Evolutionary conservation across 2,888 invertebrate genomes (phyloP), one percentile per base, ranked within the genome.

Genomic region (Patella caerulea): DNA sequence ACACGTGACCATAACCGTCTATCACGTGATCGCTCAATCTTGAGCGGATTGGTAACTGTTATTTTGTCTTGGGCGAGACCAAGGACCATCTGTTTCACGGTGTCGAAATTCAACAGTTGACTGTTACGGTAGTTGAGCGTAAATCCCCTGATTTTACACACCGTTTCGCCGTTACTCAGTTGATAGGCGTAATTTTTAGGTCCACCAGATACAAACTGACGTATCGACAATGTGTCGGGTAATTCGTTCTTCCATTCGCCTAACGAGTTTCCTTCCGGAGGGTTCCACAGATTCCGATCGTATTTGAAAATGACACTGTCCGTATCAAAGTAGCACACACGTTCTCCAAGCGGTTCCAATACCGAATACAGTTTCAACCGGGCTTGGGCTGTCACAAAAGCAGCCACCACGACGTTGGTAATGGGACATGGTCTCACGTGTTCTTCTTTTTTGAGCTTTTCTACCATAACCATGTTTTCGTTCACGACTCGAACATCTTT

Each of bases 121-220:
- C 17, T 59, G 17, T 19, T 19, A 12, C 59, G 14, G 59, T 59
- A 59, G 59, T 9, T 59, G n/a, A 59, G 19, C 19, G 59, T 59
- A 59, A 59, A 59, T 59, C 59, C 59, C 7, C 59, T 9, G n/a
- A 59, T 17, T 19, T 59, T 59, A 59, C 59, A 15, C 5, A 59
- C 59, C 19, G 59, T 59, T 59, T 59, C 59, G 7, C 59, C 59
- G n/a, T 59, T 59, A 19, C 59, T 59, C 59, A 59, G 59, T 59
- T 59, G 59, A 19, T 59, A 59, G 19, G 59, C 59, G 59, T 59
- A 59, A 59, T 59, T 59, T 59, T 12, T 59, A 14, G 59, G 59
- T 7, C 59, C 59, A n/a, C 59, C 59, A 59, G 59, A 17, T 12
- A 59, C 59, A 19, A 59, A 59, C 19, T 59, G 59, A 12, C n/a